Percentiles rank a stretch among this genome's conserved stretches.
phyloP scores from a whole-genome alignment of 2,888 invertebrate species.

The Pyrrhosoma nymphula region DNA sequence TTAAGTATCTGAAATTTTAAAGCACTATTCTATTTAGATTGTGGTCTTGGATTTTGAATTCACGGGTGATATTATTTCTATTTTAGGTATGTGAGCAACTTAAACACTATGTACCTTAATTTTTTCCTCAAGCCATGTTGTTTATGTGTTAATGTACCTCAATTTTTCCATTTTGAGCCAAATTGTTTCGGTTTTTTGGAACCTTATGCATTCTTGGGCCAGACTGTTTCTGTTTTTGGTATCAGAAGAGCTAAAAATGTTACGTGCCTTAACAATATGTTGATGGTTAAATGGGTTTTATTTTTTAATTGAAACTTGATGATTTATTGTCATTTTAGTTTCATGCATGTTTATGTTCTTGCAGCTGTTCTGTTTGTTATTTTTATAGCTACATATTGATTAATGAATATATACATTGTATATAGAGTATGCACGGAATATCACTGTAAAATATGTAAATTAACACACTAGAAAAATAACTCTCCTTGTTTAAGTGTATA shows the following conservation, averaged over 20 bases:
- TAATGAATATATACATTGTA: constrained; percentile 1
- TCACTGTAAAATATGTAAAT: constrained; percentile 7
- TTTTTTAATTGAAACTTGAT: constrained; percentile 3
- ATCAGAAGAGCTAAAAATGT: background rate
- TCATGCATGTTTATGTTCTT: constrained; percentile 12
- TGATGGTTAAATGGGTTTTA: background rate
- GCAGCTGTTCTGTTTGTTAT: constrained; percentile 15
- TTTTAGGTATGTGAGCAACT: background rate
- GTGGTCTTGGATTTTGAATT: background rate
- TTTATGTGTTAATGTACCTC: background rate
- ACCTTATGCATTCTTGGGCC: background rate
- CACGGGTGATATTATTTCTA: background rate
- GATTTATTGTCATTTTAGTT: constrained; percentile 14
- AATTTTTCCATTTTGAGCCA: background rate
- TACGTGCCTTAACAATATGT: background rate
- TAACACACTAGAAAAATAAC: background rate
- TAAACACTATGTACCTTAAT: background rate
- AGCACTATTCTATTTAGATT: background rate
- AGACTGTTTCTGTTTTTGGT: constrained; percentile 11
- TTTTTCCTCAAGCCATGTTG: background rate
- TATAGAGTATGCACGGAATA: background rate
- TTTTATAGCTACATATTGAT: background rate
- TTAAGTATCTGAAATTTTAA: background rate
- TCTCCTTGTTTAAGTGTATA: background rate
- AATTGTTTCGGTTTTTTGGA: background rate